Percentiles rank a stretch among this genome's conserved stretches.
These are phyloP conservation scores for Leptarthrus brevirostris DNA, from an alignment of 2,888 invertebrate species.

Conservation along the genomic window DNA sequence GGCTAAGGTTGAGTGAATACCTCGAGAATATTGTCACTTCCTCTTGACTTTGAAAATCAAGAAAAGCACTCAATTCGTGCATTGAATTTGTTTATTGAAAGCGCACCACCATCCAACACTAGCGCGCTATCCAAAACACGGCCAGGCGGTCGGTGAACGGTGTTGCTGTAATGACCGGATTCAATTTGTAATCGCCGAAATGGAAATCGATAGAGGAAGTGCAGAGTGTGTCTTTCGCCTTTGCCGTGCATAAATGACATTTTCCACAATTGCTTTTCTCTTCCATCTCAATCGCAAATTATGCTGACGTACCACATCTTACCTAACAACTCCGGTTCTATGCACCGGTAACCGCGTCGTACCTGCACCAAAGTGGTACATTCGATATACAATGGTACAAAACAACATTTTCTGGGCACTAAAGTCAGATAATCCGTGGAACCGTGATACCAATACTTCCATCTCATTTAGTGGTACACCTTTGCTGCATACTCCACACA, in stretches of 20 bases:
- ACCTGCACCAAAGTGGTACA: constrained; percentile 37
- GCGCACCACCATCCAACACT: too few species aligned
- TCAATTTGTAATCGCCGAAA: constrained; percentile 4
- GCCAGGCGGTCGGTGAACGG: too few species aligned
- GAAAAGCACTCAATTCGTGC: background rate
- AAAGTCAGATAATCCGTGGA: background rate
- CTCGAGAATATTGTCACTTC: constrained; percentile 19
- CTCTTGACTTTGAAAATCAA: constrained; percentile 20
- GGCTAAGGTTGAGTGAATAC: constrained; percentile 33
- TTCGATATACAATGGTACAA: constrained; percentile 12
- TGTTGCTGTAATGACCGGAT: constrained; percentile 1
- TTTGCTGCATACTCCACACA: background rate
- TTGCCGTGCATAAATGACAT: background rate
- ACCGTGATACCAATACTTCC: constrained; percentile 5
- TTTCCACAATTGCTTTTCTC: background rate
- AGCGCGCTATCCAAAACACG: background rate
- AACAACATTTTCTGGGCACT: constrained; percentile 1
- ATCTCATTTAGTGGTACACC: background rate
- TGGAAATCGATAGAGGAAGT: too few species aligned
- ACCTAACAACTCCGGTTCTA: constrained; percentile 46
- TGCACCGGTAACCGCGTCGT: constrained; percentile 46
- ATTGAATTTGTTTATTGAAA: background rate
- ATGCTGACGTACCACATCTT: constrained; percentile 17
- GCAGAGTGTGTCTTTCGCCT: background rate
- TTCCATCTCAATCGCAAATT: background rate